phyloP scores from a whole-genome alignment of 2,888 invertebrate genomes.

The Calephelis perditalis region DNA sequence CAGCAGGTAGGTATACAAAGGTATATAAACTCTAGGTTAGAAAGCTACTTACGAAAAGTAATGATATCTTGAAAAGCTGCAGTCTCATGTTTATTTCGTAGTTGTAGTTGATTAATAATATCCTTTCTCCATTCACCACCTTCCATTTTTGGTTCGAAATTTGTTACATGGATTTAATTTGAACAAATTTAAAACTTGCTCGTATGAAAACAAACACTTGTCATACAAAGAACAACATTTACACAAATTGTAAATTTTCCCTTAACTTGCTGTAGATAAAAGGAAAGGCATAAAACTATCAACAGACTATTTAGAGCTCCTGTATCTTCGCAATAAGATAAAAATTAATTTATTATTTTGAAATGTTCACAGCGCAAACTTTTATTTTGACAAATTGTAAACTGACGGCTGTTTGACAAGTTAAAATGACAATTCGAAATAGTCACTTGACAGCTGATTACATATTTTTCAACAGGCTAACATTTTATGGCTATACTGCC shows the following conservation, averaged over 20 bases:
- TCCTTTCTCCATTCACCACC: slow-evolving; percentile 82
- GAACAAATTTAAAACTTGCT: slow-evolving; percentile 38
- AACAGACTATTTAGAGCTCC: neutral
- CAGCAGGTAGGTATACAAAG: neutral
- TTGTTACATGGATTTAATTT: slow-evolving; percentile 28
- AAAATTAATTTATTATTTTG: slow-evolving; percentile 15
- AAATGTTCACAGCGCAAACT: slow-evolving; percentile 11
- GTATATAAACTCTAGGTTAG: slow-evolving; percentile 38
- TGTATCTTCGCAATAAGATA: slow-evolving; percentile 9
- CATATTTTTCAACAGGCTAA: no score
- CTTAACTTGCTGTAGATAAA: neutral
- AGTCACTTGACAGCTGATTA: neutral
- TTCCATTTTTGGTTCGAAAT: slow-evolving; percentile 54
- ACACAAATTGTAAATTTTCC: neutral
- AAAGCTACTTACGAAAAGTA: slow-evolving; percentile 84
- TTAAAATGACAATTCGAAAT: slow-evolving; percentile 1
- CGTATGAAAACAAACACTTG: slow-evolving; percentile 64
- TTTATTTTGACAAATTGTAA: slow-evolving; percentile 8
- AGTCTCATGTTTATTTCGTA: slow-evolving; percentile 86
- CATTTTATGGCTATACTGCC: no score
- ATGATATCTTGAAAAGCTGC: slow-evolving; percentile 88
- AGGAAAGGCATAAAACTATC: neutral
- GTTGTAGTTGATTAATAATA: slow-evolving; percentile 83
- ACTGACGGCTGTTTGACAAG: slow-evolving; percentile 8
- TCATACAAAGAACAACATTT: slow-evolving; percentile 39